A percentile compares a stretch with the other conserved stretches of the same genome.
These are phyloP conservation scores for Trachymyrmex septentrionalis DNA, from an alignment of 1,140 invertebrate genomes.

Conservation along the genomic window DNA sequence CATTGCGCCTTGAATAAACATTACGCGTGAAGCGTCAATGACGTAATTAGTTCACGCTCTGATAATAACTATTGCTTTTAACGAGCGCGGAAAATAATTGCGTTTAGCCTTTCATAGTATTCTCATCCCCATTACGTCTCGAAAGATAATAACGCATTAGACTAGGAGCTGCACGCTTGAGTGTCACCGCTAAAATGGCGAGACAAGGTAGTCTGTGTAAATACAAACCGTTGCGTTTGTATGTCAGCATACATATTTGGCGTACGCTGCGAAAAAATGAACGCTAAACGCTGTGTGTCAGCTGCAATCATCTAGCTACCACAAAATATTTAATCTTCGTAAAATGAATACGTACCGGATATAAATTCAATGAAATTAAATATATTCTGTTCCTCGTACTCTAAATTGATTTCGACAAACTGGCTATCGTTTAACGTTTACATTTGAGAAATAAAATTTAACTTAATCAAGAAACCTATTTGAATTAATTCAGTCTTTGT, in stretches of 20 bases:
- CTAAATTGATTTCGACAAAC: neutral
- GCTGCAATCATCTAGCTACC: neutral
- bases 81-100: neutral
- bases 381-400: neutral
- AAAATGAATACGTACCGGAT: neutral
- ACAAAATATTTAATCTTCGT: constrained; percentile 12
- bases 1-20: neutral
- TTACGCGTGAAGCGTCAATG: neutral
- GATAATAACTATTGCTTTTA: constrained; percentile 10
- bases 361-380: neutral
- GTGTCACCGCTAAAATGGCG: neutral
- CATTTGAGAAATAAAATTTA: constrained; percentile 14
- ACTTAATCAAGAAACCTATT: neutral
- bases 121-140: neutral
- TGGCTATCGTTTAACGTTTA: neutral
- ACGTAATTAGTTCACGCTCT: neutral
- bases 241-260: neutral
- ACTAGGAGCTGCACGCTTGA: neutral
- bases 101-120: neutral
- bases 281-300: neutral
- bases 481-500: neutral
- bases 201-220: neutral
- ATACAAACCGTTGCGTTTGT: neutral
- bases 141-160: neutral
- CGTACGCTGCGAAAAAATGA: neutral